These are phyloP conservation scores for Epinotia bilunana DNA, from an alignment of 2,888 invertebrate species.

Conservation along the genomic window DNA sequence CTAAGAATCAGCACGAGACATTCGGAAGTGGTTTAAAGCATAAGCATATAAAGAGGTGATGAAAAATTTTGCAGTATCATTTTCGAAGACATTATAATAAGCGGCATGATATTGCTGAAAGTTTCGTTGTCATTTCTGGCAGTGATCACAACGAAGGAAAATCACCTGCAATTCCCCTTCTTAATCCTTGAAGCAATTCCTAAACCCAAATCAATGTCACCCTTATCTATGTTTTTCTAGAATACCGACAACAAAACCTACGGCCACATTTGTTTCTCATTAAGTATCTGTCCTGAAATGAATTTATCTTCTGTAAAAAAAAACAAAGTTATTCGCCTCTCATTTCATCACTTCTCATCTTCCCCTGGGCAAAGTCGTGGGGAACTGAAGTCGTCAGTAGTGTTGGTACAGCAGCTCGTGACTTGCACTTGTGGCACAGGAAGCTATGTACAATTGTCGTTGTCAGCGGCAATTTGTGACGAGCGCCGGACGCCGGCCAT, in stretches of 20 bases:
- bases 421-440: constrained; percentile 67
- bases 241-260: too few relatives aligned
- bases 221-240: too few relatives aligned
- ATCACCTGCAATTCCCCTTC: neutral
- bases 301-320: too few relatives aligned
- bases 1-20: constrained; percentile 67
- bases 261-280: too few relatives aligned
- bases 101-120: neutral
- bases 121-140: neutral
- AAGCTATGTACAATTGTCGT: constrained; percentile 80
- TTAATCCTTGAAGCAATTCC: too few relatives aligned
- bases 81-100: neutral
- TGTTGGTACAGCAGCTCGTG: constrained; percentile 39
- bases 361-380: neutral
- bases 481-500: constrained; percentile 80
- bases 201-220: too few relatives aligned
- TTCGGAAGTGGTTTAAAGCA: constrained; percentile 46
- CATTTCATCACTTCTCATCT: neutral
- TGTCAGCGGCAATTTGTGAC: constrained; percentile 78
- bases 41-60: constrained; percentile 46
- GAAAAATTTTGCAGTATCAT: neutral
- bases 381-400: neutral
- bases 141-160: neutral
- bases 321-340: too few relatives aligned
- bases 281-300: too few relatives aligned